Evolutionary conservation across 2,113 vertebrate species (phyloP).

Genomic region (Peromyscus maniculatus): DNA sequence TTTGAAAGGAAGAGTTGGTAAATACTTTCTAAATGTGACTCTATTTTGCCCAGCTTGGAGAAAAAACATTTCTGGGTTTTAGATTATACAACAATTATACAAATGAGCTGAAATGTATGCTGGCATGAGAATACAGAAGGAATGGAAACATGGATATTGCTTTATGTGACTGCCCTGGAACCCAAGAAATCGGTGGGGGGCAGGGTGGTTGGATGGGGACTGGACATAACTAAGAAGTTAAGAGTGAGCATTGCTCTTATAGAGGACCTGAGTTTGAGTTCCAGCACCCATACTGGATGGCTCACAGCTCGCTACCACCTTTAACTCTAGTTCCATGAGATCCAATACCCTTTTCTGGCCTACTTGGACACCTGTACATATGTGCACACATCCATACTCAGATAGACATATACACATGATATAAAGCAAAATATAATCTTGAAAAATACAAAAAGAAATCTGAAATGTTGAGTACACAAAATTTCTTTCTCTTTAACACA

Average conservation of each 20-base stretch:
- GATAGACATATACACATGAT: background rate
- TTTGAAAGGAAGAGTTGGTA: background rate
- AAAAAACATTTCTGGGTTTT: background rate
- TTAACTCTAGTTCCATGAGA: background rate
- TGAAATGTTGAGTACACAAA: background rate
- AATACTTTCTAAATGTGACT: background rate
- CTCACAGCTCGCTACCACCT: background rate
- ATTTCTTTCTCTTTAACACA: background rate
- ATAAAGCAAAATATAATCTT: background rate
- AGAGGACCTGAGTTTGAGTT: background rate
- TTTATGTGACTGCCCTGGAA: background rate
- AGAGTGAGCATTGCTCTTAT: background rate
- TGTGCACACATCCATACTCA: background rate
- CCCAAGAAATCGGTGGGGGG: background rate
- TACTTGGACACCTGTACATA: background rate
- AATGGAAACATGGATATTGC: background rate
- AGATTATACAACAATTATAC: background rate
- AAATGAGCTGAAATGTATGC: background rate
- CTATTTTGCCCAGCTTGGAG: background rate
- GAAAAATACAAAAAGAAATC: background rate
- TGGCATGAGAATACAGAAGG: background rate
- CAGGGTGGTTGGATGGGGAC: rapidly evolving
- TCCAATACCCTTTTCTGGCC: background rate
- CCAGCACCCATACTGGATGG: background rate
- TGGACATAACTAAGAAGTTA: background rate